Conservation (phyloP, 2,888 invertebrate genomes). For the Gymnocheta viridis region DNA sequence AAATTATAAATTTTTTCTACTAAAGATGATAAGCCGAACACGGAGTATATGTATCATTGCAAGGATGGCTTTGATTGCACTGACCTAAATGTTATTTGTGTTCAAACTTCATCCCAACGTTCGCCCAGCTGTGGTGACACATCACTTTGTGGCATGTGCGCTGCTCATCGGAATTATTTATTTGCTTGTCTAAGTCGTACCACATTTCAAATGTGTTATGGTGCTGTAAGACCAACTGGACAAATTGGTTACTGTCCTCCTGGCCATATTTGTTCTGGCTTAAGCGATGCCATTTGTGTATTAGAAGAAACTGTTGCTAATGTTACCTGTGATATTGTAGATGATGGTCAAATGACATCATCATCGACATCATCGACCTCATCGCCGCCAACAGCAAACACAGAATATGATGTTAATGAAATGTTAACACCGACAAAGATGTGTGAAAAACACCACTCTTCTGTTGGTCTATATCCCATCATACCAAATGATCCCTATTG, state of each 20-base stretch:
- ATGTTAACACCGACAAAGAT: conserved; percentile 72
- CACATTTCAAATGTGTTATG: conserved; percentile 79
- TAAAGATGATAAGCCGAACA: conserved; percentile 74
- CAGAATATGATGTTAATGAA: conserved; percentile 4
- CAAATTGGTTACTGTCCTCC: conserved; percentile 75
- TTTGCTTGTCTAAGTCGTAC: conserved; percentile 78
- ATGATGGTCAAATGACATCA: conserved; percentile 58
- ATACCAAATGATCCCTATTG: conserved; percentile 76
- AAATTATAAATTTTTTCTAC: neutral
- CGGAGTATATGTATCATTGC: conserved; percentile 75
- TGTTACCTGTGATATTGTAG: conserved; percentile 76
- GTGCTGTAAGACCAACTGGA: conserved; percentile 75
- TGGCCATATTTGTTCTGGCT: conserved; percentile 76
- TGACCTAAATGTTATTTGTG: conserved; percentile 75
- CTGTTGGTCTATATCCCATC: conserved; percentile 75
- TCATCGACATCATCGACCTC: conserved; percentile 12
- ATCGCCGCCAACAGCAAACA: conserved; percentile 37
- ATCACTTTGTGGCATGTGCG: conserved; percentile 77
- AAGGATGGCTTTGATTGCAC: conserved; percentile 78
- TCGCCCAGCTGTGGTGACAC: conserved; percentile 79
- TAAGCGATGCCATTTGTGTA: conserved; percentile 75
- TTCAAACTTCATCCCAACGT: conserved; percentile 73
- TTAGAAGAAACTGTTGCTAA: conserved; percentile 22
- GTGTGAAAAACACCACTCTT: conserved; percentile 70
- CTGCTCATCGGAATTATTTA: conserved; percentile 76